Conservation (phyloP, 2,113 vertebrate genomes). For the Peromyscus maniculatus region DNA sequence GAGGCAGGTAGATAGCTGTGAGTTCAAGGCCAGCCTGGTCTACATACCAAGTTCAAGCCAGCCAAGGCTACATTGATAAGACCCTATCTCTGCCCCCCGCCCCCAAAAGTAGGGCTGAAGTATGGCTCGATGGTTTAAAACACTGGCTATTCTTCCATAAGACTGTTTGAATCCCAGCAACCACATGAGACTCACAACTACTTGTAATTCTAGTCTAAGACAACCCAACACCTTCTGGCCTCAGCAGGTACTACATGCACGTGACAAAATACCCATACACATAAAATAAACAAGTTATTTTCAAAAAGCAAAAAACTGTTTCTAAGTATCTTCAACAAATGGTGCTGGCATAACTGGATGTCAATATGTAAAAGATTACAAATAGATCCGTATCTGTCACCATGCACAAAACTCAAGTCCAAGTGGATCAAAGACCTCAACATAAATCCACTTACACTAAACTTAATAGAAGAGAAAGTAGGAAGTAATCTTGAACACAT, state of each 20-base stretch:
- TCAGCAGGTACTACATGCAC: neutral
- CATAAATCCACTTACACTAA: too few relatives aligned
- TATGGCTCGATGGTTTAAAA: neutral
- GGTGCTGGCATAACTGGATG: too few relatives aligned
- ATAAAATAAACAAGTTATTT: neutral
- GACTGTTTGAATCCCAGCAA: neutral
- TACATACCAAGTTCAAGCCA: neutral
- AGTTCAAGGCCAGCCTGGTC: neutral
- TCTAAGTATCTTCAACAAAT: neutral
- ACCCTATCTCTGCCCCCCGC: too few relatives aligned
- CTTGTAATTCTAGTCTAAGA: neutral
- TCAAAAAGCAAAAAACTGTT: neutral
- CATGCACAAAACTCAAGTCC: too few relatives aligned
- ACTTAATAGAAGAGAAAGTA: too few relatives aligned
- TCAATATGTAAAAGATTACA: too few relatives aligned
- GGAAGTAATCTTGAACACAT: too few relatives aligned
- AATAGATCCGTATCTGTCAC: too few relatives aligned
- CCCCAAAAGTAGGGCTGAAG: neutral
- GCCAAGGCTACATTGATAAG: neutral
- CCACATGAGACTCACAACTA: too few relatives aligned
- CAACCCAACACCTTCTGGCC: neutral
- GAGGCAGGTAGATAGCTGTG: neutral
- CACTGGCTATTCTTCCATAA: neutral
- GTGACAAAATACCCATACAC: neutral
- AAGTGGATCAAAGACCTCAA: too few relatives aligned